These are phyloP conservation scores for Malurus cyaneus DNA, from an alignment of 2,113 vertebrate species.

Conservation along the genomic window DNA sequence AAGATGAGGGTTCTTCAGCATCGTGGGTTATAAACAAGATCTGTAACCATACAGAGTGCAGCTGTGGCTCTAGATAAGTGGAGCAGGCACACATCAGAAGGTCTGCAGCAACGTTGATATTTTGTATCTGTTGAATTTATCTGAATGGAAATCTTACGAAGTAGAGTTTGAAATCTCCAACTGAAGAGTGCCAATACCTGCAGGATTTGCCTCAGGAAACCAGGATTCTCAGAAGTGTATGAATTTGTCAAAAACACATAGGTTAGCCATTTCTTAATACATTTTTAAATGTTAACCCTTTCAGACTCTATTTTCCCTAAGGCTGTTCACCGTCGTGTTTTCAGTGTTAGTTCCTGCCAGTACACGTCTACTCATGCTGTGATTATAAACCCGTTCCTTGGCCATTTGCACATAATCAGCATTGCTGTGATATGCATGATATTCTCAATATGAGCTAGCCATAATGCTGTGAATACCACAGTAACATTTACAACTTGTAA, in stretches of 20 bases:
- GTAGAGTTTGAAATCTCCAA: conserved; percentile 1
- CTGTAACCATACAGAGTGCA: conserved; percentile 46
- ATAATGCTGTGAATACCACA: not conserved
- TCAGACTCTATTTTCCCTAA: not conserved
- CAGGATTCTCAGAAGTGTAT: not conserved
- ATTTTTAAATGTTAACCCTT: not conserved
- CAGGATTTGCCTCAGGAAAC: conserved; percentile 6
- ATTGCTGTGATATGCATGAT: not conserved
- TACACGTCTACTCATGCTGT: not conserved
- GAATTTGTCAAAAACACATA: not conserved
- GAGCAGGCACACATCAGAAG: conserved; percentile 26
- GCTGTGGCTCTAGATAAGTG: conserved; percentile 58
- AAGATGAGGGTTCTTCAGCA: conserved; percentile 50
- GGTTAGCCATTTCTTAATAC: not conserved
- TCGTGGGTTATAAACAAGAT: conserved; percentile 53
- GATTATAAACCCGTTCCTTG: not conserved
- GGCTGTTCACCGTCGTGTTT: not conserved
- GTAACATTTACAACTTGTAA: not conserved
- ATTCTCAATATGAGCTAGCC: not conserved
- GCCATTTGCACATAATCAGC: not conserved
- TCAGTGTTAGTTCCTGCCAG: not conserved
- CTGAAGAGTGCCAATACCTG: not conserved
- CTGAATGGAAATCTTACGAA: conserved; percentile 37
- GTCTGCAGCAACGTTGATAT: not conserved
- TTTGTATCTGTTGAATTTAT: conserved; percentile 49